These are phyloP conservation scores for Cyclargus thomasi DNA, from an alignment of 1,140 invertebrate genomes.

Conservation along the genomic window DNA sequence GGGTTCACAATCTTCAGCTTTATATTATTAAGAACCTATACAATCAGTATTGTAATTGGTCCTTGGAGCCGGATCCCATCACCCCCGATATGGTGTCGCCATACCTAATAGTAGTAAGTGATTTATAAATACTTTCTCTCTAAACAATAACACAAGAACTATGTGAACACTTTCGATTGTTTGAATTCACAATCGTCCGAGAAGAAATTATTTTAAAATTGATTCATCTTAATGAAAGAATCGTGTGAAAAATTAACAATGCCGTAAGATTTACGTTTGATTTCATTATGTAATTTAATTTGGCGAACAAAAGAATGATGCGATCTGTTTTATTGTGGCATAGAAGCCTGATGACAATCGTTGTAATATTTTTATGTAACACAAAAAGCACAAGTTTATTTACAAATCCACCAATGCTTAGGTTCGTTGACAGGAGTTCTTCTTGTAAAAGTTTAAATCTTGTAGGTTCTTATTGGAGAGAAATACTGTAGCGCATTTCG, in stretches of 20 bases:
- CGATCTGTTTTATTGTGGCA: not conserved
- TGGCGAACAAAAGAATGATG: not conserved
- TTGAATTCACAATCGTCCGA: not conserved
- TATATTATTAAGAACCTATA: no score
- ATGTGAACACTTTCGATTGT: slow-evolving; percentile 10
- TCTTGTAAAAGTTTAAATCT: no score
- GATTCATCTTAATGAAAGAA: slow-evolving; percentile 4
- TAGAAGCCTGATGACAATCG: not conserved
- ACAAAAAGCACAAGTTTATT: not conserved
- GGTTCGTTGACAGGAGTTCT: no score
- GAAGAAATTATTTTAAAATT: slow-evolving; percentile 1
- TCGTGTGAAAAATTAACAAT: not conserved
- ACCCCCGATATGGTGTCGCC: not conserved
- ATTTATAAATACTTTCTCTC: slow-evolving; percentile 12
- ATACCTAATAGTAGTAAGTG: not conserved
- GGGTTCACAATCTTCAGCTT: no score
- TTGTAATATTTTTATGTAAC: not conserved
- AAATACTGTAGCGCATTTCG: no score
- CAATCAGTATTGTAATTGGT: not conserved
- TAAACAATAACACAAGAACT: not conserved
- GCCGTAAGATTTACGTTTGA: not conserved
- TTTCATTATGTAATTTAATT: not conserved
- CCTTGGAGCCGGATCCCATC: not conserved
- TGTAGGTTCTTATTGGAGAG: no score
- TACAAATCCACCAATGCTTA: no score